A percentile compares a stretch with the other conserved stretches of the same genome.
Evolutionary conservation across 2,888 invertebrate genomes (phyloP).

Genomic region (Trachelus stipa): DNA sequence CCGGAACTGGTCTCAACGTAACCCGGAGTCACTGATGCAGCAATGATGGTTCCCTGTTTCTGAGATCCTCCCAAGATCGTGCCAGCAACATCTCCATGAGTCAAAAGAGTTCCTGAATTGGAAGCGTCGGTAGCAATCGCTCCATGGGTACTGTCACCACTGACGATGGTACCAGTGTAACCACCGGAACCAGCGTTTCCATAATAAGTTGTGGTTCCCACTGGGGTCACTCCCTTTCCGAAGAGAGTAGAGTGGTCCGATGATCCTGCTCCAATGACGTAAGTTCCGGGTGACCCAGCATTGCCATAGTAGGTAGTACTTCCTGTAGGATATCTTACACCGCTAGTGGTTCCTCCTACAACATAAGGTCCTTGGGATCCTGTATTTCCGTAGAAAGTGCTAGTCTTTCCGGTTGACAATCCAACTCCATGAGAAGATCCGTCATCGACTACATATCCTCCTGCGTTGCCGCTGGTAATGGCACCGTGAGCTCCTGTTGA

Average conservation of each 20-base stretch:
- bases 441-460: not conserved
- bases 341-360: not conserved
- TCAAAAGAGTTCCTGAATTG: conserved; percentile 36
- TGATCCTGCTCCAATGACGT: conserved; percentile 6
- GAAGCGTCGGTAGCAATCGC: conserved; percentile 32
- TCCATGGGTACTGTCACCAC: conserved; percentile 32
- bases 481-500: not conserved
- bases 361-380: not conserved
- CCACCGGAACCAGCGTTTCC: conserved; percentile 17
- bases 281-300: not conserved
- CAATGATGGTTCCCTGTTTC: conserved; percentile 35
- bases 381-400: not conserved
- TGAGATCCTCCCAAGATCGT: conserved; percentile 26
- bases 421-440: not conserved
- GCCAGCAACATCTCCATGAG: conserved; percentile 38
- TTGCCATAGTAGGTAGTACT: not conserved
- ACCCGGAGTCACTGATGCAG: conserved; percentile 38
- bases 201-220: conserved; percentile 18
- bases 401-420: not conserved
- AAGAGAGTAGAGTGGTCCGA: not conserved
- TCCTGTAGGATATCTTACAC: not conserved
- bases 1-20: conserved; percentile 39
- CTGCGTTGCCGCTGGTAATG: not conserved
- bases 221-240: conserved; percentile 13
- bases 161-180: conserved; percentile 19